Evolutionary conservation across 2,113 vertebrate species (phyloP), one percentile per base, ranked within the genome.

Genomic region (Oceanites oceanicus): DNA sequence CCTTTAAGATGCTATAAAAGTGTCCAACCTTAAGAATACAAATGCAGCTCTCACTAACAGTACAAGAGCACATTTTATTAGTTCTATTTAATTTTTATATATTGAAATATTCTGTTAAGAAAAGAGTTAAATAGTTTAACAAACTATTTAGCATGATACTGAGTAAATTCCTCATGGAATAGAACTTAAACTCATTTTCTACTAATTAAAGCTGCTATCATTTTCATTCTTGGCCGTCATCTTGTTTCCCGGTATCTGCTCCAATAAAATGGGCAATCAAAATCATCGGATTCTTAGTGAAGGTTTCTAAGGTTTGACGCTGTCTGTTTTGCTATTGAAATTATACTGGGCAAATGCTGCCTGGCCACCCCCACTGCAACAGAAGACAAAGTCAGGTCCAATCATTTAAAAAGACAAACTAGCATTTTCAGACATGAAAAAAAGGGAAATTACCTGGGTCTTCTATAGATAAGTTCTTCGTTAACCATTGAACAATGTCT

Each of bases 401-500:
- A 73, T 32, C 14, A 68, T 63, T 78, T 19, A 8, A 58, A 53
- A 79, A 58, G 55, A 74, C 4, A 73, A 93, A 71, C 8, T 15
- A 73, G 32, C 77, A 82, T 44, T 29, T 79, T 44, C 45, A 73
- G 40, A 52, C 2, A 5, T 38, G 13, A 53, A 84, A 90, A 52
- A 95, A 77, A n/a, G 59, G 80, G 3, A 63, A 95, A 95, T 98
- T 99, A 99, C 99, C 99, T 99, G 99, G 99, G 91, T 99, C 99
- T 97, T 99, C 99, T 96, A 99, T 99, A 67, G 98, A 99, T 97
- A 99, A 98, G 94, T 99, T 99, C 98, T 99, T 99, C 90, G 99
- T 98, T 98, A 99, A 98, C 99, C 99, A 99, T 44, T 99, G 99
- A 96, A 99, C 99, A 97, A 99, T 99, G 83, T 99, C 99, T 94